Conservation (phyloP, 2,797 vertebrate species). For the Cichlasoma orientale region DNA sequence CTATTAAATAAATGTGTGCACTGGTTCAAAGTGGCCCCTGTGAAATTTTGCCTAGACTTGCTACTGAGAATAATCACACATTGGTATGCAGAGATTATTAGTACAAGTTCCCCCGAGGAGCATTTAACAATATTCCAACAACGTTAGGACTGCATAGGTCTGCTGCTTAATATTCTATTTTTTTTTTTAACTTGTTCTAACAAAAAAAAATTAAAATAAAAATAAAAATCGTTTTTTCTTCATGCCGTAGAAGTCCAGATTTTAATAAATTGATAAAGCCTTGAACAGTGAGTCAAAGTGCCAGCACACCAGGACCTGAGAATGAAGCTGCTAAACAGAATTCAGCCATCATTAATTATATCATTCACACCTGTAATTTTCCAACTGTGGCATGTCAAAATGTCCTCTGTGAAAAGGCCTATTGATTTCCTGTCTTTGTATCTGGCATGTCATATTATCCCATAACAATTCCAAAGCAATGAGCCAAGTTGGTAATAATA, state of each 20-base stretch:
- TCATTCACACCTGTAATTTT: not conserved
- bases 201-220: not conserved
- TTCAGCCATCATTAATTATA: not conserved
- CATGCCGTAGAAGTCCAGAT: not conserved
- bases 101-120: not conserved
- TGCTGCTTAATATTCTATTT: not conserved
- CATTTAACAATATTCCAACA: not conserved
- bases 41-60: not conserved
- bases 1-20: not conserved
- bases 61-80: not conserved
- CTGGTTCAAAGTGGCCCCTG: too few species aligned
- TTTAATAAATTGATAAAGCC: constrained; percentile 2
- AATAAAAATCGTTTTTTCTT: not conserved
- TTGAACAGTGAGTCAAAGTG: not conserved
- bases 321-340: constrained; percentile 1
- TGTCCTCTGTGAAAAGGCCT: not conserved
- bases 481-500: not conserved
- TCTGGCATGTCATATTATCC: constrained; percentile 6
- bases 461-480: not conserved
- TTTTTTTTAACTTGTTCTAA: not conserved
- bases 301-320: not conserved
- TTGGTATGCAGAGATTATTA: not conserved
- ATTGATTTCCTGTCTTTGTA: constrained; percentile 13
- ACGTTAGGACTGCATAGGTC: not conserved
- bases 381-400: not conserved